Percentiles rank a stretch among this genome's conserved stretches.
Conservation (phyloP, 2,888 invertebrate genomes). For the Seira ritae region DNA sequence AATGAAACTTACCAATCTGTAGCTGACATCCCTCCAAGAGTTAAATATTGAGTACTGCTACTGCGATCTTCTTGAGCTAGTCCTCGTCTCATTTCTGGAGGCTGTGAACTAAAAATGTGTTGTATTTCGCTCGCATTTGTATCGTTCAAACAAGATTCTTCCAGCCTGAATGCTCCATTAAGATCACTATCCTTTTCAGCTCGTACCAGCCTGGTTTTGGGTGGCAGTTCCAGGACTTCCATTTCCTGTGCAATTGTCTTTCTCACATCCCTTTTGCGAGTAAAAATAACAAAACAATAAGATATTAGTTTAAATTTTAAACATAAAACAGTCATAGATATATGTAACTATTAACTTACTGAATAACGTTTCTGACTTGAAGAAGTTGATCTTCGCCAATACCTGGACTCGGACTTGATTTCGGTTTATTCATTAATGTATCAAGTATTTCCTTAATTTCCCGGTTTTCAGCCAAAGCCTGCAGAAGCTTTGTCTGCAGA, state of each 20-base stretch:
- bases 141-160: constrained; percentile 58
- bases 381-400: constrained; percentile 52
- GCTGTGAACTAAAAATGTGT: constrained; percentile 47
- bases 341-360: constrained; percentile 45
- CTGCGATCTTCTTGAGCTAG: constrained; percentile 41
- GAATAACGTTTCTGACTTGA: constrained; percentile 60
- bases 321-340: neutral
- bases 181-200: constrained; percentile 36
- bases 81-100: constrained; percentile 28
- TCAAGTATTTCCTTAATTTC: constrained; percentile 59
- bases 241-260: constrained; percentile 66
- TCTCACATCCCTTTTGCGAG: constrained; percentile 64
- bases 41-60: constrained; percentile 63
- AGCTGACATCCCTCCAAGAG: constrained; percentile 30
- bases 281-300: constrained; percentile 6
- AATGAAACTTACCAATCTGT: constrained; percentile 42
- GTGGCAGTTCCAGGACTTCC: constrained; percentile 42
- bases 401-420: constrained; percentile 6
- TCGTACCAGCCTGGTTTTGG: neutral
- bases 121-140: constrained; percentile 66
- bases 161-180: constrained; percentile 41
- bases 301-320: neutral
- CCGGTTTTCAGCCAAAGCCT: constrained; percentile 61
- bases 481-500: constrained; percentile 52
- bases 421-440: constrained; percentile 37